These are phyloP conservation scores for Telmatherina bonti DNA, from an alignment of 2,797 vertebrate species.

Conservation along the genomic window DNA sequence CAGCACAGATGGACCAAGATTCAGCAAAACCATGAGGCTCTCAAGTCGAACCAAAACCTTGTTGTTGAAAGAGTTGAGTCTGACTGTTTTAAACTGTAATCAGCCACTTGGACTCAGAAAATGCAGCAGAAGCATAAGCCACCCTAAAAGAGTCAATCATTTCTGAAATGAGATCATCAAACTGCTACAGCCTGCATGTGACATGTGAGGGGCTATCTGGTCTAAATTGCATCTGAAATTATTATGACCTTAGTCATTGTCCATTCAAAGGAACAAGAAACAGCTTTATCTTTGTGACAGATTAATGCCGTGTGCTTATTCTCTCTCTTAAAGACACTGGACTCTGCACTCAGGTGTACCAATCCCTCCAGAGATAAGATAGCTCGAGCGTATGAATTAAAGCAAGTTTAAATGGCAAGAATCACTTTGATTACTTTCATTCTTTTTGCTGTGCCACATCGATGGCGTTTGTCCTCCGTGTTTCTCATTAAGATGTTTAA, in stretches of 20 bases:
- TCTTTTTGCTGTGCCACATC: background rate
- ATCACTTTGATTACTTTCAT: background rate
- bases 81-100: background rate
- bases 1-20: constrained; percentile 1
- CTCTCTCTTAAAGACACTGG: constrained; percentile 61
- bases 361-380: constrained; percentile 77
- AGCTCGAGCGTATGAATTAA: constrained; percentile 55
- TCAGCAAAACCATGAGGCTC: background rate
- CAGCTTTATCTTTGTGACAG: constrained; percentile 60
- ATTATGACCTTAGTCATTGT: constrained; percentile 54
- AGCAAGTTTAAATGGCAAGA: constrained; percentile 9
- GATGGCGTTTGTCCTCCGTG: background rate
- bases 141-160: constrained; percentile 33
- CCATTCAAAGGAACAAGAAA: constrained; percentile 42
- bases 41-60: background rate
- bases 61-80: background rate
- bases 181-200: constrained; percentile 14
- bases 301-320: constrained; percentile 61
- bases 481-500: background rate
- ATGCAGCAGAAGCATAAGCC: background rate
- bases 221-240: constrained; percentile 56
- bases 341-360: constrained; percentile 76
- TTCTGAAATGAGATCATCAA: constrained; percentile 25
- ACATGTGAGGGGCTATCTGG: constrained; percentile 64
- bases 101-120: constrained; percentile 3